Evolutionary conservation across 2,888 invertebrate genomes (phyloP).

Genomic region (Xanthostigma xanthostigma): DNA sequence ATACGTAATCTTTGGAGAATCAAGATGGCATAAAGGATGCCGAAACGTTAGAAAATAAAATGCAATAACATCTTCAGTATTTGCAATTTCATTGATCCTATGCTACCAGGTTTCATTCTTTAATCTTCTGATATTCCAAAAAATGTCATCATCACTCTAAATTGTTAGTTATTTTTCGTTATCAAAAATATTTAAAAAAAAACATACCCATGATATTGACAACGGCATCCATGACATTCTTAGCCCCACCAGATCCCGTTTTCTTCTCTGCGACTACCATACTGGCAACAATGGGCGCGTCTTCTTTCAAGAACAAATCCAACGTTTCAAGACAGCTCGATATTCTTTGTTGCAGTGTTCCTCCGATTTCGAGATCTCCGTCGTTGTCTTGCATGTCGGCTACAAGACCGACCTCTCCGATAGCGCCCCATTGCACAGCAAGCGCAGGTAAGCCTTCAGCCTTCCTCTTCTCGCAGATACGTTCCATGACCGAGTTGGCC

Average conservation of each 20-base stretch:
- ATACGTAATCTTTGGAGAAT: too few relatives aligned
- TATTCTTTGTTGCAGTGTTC: constrained; percentile 53
- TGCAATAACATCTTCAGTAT: too few relatives aligned
- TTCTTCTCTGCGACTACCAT: constrained; percentile 81
- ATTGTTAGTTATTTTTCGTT: too few relatives aligned
- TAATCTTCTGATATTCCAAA: too few relatives aligned
- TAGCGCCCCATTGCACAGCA: constrained; percentile 87
- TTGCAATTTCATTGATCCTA: too few relatives aligned
- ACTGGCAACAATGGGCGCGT: constrained; percentile 53
- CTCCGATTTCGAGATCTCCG: constrained; percentile 31
- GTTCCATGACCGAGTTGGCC: constrained; percentile 82
- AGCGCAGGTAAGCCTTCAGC: constrained; percentile 57
- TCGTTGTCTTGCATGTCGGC: constrained; percentile 37
- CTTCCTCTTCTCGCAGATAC: constrained; percentile 62
- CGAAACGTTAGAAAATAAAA: too few relatives aligned
- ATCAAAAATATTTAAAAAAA: too few relatives aligned
- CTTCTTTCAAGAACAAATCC: constrained; percentile 54
- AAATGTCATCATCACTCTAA: too few relatives aligned
- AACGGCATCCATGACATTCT: constrained; percentile 57
- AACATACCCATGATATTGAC: constrained; percentile 35
- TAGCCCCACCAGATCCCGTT: constrained; percentile 40
- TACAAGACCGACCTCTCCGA: constrained; percentile 67
- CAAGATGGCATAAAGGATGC: too few relatives aligned
- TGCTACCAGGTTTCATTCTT: too few relatives aligned
- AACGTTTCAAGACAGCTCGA: constrained; percentile 43